Evolutionary conservation across 2,797 vertebrate species (phyloP).

Genomic region (Sebastes iracundus): DNA sequence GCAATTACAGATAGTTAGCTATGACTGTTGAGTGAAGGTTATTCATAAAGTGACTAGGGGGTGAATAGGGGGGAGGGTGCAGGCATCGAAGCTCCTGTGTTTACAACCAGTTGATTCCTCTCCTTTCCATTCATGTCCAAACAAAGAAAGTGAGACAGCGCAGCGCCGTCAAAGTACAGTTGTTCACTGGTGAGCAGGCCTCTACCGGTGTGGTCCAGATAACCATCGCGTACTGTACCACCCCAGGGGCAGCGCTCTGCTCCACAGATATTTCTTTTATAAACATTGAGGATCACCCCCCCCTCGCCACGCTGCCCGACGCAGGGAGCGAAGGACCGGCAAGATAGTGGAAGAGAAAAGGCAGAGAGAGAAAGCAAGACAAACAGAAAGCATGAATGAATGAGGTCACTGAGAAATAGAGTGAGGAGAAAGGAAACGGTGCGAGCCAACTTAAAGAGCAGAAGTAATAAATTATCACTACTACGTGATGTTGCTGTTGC

Average conservation of each 20-base stretch:
- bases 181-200: slow-evolving; percentile 46
- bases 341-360: background rate
- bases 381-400: slow-evolving; percentile 35
- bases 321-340: background rate
- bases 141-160: slow-evolving; percentile 77
- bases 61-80: slow-evolving; percentile 36
- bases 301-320: background rate
- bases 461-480: background rate
- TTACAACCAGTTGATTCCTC: slow-evolving; percentile 64
- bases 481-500: background rate
- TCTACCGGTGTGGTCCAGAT: slow-evolving; percentile 76
- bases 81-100: slow-evolving; percentile 33
- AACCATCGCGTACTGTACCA: slow-evolving; percentile 71
- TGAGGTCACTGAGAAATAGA: background rate
- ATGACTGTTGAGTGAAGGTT: background rate
- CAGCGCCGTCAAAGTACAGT: slow-evolving; percentile 62
- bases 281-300: slow-evolving; percentile 63
- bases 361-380: background rate
- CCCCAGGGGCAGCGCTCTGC: slow-evolving; percentile 48
- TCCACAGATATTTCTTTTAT: slow-evolving; percentile 63
- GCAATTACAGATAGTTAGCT: background rate
- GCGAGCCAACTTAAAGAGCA: background rate
- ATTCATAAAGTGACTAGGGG: background rate
- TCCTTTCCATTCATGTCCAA: slow-evolving; percentile 75
- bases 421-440: background rate